A percentile compares a stretch with the other conserved stretches of the same genome.
Evolutionary conservation across 2,797 vertebrate genomes (phyloP).

Genomic region (Rhodeus uyekii): DNA sequence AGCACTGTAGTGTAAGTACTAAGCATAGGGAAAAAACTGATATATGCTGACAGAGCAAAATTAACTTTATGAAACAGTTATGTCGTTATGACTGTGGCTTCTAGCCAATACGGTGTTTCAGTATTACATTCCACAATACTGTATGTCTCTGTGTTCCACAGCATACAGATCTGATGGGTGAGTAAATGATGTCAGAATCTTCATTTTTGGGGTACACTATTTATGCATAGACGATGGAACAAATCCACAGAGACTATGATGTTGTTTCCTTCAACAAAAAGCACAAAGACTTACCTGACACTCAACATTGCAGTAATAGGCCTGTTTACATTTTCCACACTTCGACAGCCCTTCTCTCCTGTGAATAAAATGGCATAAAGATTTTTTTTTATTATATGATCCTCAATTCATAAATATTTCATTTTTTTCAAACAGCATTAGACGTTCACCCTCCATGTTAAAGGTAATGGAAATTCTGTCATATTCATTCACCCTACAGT

Average conservation of each 20-base stretch:
- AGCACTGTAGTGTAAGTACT: conserved; percentile 38
- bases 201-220: neutral
- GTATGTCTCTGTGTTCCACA: neutral
- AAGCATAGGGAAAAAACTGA: neutral
- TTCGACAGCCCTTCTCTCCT: conserved; percentile 95
- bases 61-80: neutral
- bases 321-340: conserved; percentile 97
- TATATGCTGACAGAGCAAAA: conserved; percentile 25
- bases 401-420: neutral
- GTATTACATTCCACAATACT: neutral
- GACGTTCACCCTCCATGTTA: too few relatives aligned
- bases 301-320: conserved; percentile 93
- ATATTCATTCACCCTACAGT: neutral
- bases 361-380: conserved; percentile 60
- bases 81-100: neutral
- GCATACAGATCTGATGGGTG: neutral
- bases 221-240: neutral
- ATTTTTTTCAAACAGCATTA: neutral
- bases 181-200: neutral
- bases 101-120: neutral
- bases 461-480: neutral
- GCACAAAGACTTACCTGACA: conserved; percentile 86
- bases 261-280: neutral
- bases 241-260: neutral
- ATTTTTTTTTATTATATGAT: neutral